Conservation (phyloP, 1,140 invertebrate genomes). For the Hylaeus anthracinus region DNA sequence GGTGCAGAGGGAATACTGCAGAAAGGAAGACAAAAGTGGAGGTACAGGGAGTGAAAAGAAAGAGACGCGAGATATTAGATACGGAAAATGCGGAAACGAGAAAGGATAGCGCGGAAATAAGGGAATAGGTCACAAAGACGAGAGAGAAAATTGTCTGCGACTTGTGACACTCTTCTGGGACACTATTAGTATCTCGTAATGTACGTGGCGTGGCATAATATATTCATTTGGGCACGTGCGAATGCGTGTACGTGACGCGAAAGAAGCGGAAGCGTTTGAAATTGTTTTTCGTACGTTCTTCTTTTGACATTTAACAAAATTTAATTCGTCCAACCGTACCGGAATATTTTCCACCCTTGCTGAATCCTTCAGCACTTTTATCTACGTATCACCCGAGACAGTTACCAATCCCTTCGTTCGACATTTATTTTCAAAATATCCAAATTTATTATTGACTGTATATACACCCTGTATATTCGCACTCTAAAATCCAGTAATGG, state of each 20-base stretch:
- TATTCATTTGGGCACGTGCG: background rate
- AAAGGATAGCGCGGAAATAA: slow-evolving; percentile 6
- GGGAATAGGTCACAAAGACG: slow-evolving; percentile 7
- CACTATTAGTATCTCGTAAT: slow-evolving; percentile 10
- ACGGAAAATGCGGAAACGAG: background rate
- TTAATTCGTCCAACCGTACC: background rate
- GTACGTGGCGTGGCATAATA: background rate
- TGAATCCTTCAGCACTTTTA: background rate
- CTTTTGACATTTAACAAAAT: background rate
- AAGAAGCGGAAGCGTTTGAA: background rate
- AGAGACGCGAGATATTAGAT: background rate
- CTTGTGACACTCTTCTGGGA: slow-evolving; percentile 24
- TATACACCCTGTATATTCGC: too few species aligned
- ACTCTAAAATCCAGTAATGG: too few species aligned
- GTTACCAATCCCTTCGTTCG: too few species aligned
- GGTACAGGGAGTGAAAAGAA: background rate
- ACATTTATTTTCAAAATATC: too few species aligned
- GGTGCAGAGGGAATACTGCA: background rate
- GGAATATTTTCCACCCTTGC: too few species aligned
- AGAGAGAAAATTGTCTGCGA: slow-evolving; percentile 27
- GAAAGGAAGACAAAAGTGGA: background rate
- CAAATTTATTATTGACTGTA: too few species aligned
- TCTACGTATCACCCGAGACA: too few species aligned
- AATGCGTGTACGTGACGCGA: background rate
- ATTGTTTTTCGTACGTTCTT: background rate